Evolutionary conservation across 2,113 vertebrate genomes (phyloP), one percentile per base, ranked within the genome.

Genomic region (Pterocles gutturalis): DNA sequence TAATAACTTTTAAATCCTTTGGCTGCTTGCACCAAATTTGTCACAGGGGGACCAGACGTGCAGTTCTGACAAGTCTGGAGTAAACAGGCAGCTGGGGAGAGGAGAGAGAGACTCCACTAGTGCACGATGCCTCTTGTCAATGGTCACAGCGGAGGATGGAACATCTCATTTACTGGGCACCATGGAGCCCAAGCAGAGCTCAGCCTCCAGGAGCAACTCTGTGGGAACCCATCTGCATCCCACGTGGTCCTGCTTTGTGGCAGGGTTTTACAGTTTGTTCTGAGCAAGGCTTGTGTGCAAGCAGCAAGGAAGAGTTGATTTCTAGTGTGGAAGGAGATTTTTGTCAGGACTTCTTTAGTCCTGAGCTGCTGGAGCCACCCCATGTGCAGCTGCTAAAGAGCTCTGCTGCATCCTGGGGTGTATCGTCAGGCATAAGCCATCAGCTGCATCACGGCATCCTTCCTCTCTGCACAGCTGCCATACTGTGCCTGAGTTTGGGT

Each of bases 1-100:
- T 89, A 95, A 87, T 95, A 91, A 79, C 72, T 94, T 91, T 72
- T 64, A 95, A 96, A 95, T 96, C 84, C 87, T 85, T 89, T 85
- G 61, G 38, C 93, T 96, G 65, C 87, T 89, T 75, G 60, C 89
- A 65, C 81, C 17, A 18, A 17, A 65, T 94, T 91, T 92, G 93
- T 91, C 91, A 87, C 73, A 29, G 38, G 34, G 69, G 57, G 69
- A 41, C 45, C 9, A 93, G 84, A 51, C 11, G 2, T 54, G 60
- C 67, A 43, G 24, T 89, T 87, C 87, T 95, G 81, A 84, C 55
- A 75, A 82, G 83, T 43, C 43, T 82, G 57, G 69, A 79, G 34
- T 76, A 89, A 95, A 78, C 53, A 92, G 48, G 76, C 69, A 94
- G 48, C 60, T 58, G 26, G 65, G 83, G 61, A 91, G 72, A 78